phyloP scores from a whole-genome alignment of 1,140 invertebrate genomes.

The Parasteatoda tepidariorum region DNA sequence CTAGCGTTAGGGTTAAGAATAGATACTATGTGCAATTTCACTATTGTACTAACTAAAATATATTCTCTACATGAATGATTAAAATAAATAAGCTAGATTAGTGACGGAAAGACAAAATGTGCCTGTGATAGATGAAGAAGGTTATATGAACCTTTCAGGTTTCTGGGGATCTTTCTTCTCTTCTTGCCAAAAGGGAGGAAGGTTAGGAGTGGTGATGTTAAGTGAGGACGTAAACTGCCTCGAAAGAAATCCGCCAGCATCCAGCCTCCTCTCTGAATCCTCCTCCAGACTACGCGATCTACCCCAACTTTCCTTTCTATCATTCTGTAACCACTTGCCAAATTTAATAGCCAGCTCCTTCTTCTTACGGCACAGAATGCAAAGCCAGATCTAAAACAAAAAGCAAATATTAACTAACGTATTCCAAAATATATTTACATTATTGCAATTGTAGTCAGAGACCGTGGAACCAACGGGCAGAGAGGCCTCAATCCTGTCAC shows the following conservation, averaged over 20 bases:
- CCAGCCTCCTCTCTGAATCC: background rate
- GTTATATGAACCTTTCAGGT: background rate
- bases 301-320: background rate
- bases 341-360: conserved; percentile 98
- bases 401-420: too few relatives aligned
- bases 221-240: conserved; percentile 16
- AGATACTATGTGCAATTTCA: too few relatives aligned
- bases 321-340: conserved; percentile 86
- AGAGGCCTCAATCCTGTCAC: too few relatives aligned
- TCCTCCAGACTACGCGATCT: conserved; percentile 25
- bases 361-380: conserved; percentile 97
- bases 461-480: too few relatives aligned
- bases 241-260: background rate
- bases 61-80: too few relatives aligned
- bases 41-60: too few relatives aligned
- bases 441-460: too few relatives aligned
- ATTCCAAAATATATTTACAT: too few relatives aligned
- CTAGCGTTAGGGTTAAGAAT: too few relatives aligned
- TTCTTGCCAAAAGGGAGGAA: conserved; percentile 10
- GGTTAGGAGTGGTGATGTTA: conserved; percentile 24
- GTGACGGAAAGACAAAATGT: too few relatives aligned
- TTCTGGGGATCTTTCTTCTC: conserved; percentile 23
- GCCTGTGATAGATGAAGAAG: too few relatives aligned
- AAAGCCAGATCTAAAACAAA: conserved; percentile 90
- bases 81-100: too few relatives aligned